Base-by-base conservation (phyloP, 2,113 vertebrate genomes). In the Thymallus thymallus region DNA sequence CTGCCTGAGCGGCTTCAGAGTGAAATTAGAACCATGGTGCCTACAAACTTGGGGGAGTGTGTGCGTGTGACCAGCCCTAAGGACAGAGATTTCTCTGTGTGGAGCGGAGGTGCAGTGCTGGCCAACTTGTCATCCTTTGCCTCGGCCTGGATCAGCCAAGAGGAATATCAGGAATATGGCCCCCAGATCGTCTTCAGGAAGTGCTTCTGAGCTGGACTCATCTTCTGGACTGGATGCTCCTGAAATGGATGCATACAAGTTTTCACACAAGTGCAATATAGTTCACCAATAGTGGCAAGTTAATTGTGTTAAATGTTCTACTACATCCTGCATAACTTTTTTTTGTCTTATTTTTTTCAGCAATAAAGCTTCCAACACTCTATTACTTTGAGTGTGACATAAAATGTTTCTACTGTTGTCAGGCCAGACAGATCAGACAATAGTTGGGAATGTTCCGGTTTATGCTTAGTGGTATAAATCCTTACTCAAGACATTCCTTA, bases 171-270 rank as follows among this genome's bases (percentile, higher is more conserved):
- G 6, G 92, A 93, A 69, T 82, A 80, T 0, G 92, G 92, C 1
- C 88, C 91, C 0, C 85, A 87, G 72, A 92, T 93, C 0, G 89
- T 93, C 70, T 88, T 89, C 85, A 92, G 91, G 77, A 93, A 92
- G 79, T 94, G 92, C 58, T 94, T 94, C 82, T 93, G 84, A 93
- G 48, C 26, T 22, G 23, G 16, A 20, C 51, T 29, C 7, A 1
- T 56, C 10, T 58, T 9, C 61, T 18, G 73, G 7, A 2, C 1
- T 46, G 0, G 24, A 16, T 29, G 60, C 45, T 2, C 30, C 16
- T 20, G 26, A 64, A 46, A 64, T 35, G 20, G 51, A 29, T 16
- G 30, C 18, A 41, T 5, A 24, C 20, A 26, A 26, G 26, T 26
- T 26, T 26, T 26, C 26, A 26, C 26, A 26, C 26, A 26, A 26